Percentiles rank a stretch among this genome's conserved stretches.
phyloP scores from a whole-genome alignment of 2,113 vertebrate genomes.

The Nothocercus julius region DNA sequence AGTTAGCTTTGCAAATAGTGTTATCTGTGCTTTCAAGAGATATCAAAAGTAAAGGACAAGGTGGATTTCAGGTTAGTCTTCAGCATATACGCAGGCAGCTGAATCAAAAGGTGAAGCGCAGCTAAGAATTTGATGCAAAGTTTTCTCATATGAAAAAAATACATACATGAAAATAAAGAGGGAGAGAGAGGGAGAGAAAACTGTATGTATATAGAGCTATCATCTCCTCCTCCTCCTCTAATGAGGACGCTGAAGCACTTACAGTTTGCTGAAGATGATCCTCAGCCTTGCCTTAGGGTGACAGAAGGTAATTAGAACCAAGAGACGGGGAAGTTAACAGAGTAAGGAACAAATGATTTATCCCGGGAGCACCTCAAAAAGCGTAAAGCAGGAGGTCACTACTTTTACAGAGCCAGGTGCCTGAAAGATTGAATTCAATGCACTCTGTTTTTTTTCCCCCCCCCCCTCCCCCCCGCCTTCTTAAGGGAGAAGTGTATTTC shows the following conservation, averaged over 20 bases:
- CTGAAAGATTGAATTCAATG: background rate
- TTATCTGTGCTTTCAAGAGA: background rate
- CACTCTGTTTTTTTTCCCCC: too few species aligned
- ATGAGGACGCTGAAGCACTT: background rate
- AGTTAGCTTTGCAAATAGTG: background rate
- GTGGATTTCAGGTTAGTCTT: background rate
- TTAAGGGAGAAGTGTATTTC: background rate
- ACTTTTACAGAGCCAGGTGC: background rate
- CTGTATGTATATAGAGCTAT: background rate
- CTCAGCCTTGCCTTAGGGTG: background rate
- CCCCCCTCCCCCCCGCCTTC: too few species aligned
- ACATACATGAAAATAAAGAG: too few species aligned
- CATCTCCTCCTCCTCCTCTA: background rate
- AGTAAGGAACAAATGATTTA: background rate
- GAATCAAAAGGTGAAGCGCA: background rate
- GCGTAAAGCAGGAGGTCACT: background rate
- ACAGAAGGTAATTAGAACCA: background rate
- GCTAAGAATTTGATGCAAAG: background rate
- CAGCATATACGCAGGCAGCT: background rate
- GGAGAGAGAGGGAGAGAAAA: too few species aligned
- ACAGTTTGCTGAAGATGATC: background rate
- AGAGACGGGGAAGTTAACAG: too few species aligned
- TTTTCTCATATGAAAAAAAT: background rate
- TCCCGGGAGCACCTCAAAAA: background rate
- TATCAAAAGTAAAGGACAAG: background rate